phyloP scores from a whole-genome alignment of 2,888 invertebrate genomes.

The Ichneumon xanthorius region DNA sequence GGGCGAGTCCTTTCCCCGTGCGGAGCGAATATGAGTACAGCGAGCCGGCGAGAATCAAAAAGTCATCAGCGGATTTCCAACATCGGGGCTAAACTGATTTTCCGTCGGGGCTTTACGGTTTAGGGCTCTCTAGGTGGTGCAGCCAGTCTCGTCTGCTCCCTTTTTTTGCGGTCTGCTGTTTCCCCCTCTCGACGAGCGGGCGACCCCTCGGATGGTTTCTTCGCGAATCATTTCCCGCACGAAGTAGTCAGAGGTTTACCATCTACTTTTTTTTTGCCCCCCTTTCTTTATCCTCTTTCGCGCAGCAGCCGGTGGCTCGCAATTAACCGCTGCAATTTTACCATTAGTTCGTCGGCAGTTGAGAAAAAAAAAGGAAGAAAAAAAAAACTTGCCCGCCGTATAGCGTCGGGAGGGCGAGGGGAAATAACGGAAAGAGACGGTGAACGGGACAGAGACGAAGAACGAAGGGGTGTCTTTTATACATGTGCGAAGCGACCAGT shows the following conservation, averaged over 20 bases:
- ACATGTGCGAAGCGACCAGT: conserved; percentile 5
- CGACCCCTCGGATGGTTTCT: conserved; percentile 35
- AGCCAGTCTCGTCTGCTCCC: conserved; percentile 30
- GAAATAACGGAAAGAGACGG: conserved; percentile 55
- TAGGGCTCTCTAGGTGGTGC: neutral
- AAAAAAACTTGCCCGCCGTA: conserved; percentile 27
- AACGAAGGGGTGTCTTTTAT: conserved; percentile 46
- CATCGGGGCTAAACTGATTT: conserved; percentile 38
- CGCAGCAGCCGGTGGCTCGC: conserved; percentile 68
- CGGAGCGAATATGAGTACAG: neutral
- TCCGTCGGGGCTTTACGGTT: conserved; percentile 23
- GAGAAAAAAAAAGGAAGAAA: conserved; percentile 48
- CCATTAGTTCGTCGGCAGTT: conserved; percentile 70
- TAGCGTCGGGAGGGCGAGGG: conserved; percentile 42
- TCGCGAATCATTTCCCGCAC: conserved; percentile 56
- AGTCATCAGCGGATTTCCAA: conserved; percentile 23
- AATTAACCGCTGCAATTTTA: conserved; percentile 73
- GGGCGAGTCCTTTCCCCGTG: neutral
- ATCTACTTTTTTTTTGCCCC: conserved; percentile 20
- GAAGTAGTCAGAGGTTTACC: conserved; percentile 51
- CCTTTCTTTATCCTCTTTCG: conserved; percentile 24
- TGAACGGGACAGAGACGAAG: conserved; percentile 39
- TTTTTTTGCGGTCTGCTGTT: conserved; percentile 23
- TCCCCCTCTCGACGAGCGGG: conserved; percentile 26
- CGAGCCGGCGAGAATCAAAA: conserved; percentile 24